Evolutionary conservation across 1,140 invertebrate genomes (phyloP), one percentile per base, ranked within the genome.

Genomic region (Rhyzopertha dominica): DNA sequence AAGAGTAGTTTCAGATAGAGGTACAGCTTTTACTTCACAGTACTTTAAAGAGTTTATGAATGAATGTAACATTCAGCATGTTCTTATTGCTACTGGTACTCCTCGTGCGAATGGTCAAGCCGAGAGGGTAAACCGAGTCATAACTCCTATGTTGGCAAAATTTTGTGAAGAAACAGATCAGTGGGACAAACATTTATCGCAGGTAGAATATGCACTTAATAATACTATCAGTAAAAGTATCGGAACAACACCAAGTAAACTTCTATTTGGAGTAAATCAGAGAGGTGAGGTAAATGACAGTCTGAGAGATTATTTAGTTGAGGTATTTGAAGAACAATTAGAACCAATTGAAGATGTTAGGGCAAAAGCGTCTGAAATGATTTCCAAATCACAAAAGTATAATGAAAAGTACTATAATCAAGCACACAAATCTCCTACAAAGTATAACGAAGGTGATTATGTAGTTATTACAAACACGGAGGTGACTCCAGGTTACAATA

Each of bases 151-250:
- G 52, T 26, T 52, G 22, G 29, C 19, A 14, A 54, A 54, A 22
- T 10, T 47, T 30, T 29, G 30, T 4, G 34, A 43, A 29, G 19
- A 26, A 8, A 31, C 31, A n/a, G 32, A 31, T n/a, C 31, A 53
- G 8, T 64, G 56, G 58, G 51, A 54, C 36, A 36, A 36, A 13
- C 16, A 37, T 7, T 24, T 61, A 25, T 23, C 14, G 10, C 13
- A 56, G 0, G 43, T 58, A 2, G 55, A 63, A 45, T 54, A 48
- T 43, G 48, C 52, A 0, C 14, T 62, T 10, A 62, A 62, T 39
- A 59, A 59, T 23, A 45, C 58, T 8, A n/a, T 42, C 19, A 39
- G 53, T 38, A 40, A 48, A 9, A 42, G 39, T 4, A 62, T 46
- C 2, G 43, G 43, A 8, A 12, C 50, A 18, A 49, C 47, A 23